Evolutionary conservation across 2,797 vertebrate species (phyloP), one percentile per base, ranked within the genome.

Genomic region (Varecia variegata): DNA sequence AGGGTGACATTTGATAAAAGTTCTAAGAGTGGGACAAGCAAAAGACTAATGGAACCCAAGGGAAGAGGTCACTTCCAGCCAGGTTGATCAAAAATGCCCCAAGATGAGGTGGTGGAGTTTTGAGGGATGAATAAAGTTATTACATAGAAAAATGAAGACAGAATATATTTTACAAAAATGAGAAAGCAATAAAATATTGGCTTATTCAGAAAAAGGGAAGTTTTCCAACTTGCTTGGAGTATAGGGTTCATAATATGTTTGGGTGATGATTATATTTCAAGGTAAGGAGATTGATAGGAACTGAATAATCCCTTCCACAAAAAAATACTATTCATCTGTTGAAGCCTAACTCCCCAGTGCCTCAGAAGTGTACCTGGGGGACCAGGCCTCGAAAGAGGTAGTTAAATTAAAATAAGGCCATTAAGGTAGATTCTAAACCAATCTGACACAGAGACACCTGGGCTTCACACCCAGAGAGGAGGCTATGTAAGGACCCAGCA

Each of bases 1-100:
- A 90, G 90, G 7, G 82, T 35, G 27, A 10, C 25, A 83, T 94
- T 93, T 87, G n/a, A 70, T 92, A n/a, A 79, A 93, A 47, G 5
- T 81, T 94, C 73, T 89, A 54, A 77, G 23, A 73, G 27, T 52
- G 17, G 1, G 17, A 65, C 30, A 74, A 81, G 52, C 54, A 38
- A 73, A 95, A 71, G 27, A 43, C 52, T 25, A 88, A 73, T 35
- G 30, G 25, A 88, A 77, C 5, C 14, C 7, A 52, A 56, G 8
- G 70, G 18, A 18, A 84, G 21, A 80, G 77, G 35, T 71, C 32
- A 47, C 6, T 80, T 94, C 40, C 58, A 86, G 20, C 18, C 47
- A 88, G 5, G 10, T 7, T 60, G 43, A 52, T 81, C 7, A 50
- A 79, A 88, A 85, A 45, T 38, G 43, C 17, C 30, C 60, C 3